Evolutionary conservation across 2,113 vertebrate genomes (phyloP), one percentile per base, ranked within the genome.

Genomic region (Psilopsiagon aymara): DNA sequence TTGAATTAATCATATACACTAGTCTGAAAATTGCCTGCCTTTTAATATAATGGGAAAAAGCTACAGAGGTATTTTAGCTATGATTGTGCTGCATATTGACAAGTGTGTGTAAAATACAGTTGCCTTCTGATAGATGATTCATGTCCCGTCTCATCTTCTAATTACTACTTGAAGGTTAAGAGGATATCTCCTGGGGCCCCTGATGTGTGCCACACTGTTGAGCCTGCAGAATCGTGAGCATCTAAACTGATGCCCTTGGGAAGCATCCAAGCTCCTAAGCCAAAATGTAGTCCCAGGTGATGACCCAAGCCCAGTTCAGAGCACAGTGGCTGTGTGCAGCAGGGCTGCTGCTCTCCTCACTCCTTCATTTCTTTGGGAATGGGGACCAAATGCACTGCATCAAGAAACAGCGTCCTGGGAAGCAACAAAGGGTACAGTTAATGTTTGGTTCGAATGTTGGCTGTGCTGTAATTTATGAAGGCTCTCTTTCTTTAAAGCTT

Each of bases 1-100:
- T 96, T 96, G 94, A 96, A 90, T 96, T 95, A 95, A 97, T 94
- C 79, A 92, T 52, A 64, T 73, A 86, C 57, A n/a, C 76, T 49
- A 94, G 64, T 47, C 57, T 92, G 90, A 78, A 84, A 96, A 96
- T 95, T 91, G 77, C 44, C 43, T 91, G 53, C 74, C 86, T 95
- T 95, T 94, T 92, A 92, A 94, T 91, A 82, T 89, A 96, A 93
- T 67, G 86, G 92, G 43, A 25, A 70, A 91, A 93, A 94, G 63
- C 82, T 82, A 69, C 70, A 43, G 63, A 93, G 67, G 37, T 91
- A 43, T 94, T 95, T 95, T 79, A 92, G 77, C 44, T 76, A 1
- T 82, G 92, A 87, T 53, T 93, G 70, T 92, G 70, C 81, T 5
- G 35, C 70, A 46, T 91, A 69, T 63, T 95, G 86, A 94, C 86